Percentiles rank a stretch among this genome's conserved stretches.
Conservation (phyloP, 2,888 invertebrate species). For the Tuta absoluta region DNA sequence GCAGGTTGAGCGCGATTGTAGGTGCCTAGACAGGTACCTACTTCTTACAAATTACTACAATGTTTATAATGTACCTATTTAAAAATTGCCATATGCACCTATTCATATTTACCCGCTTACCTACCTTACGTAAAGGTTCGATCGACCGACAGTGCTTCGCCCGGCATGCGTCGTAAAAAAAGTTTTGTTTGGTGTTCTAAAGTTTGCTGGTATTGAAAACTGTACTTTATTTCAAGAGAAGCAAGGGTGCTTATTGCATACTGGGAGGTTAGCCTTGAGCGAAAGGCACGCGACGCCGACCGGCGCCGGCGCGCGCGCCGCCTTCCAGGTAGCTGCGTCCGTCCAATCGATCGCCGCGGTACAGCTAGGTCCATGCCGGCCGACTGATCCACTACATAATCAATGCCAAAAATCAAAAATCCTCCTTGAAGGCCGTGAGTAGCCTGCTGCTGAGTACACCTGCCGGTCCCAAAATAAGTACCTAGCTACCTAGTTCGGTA, state of each 20-base stretch:
- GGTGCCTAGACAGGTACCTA: not conserved
- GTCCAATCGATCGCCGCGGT: slow-evolving; percentile 50
- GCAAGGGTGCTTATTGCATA: slow-evolving; percentile 50
- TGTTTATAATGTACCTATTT: too few species aligned
- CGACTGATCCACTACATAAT: not conserved
- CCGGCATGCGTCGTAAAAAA: slow-evolving; percentile 49
- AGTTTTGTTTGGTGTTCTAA: too few species aligned
- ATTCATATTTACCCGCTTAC: too few species aligned
- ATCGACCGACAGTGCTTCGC: slow-evolving; percentile 44
- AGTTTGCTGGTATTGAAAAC: slow-evolving; percentile 30
- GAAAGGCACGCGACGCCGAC: slow-evolving; percentile 70
- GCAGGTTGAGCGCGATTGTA: too few species aligned
- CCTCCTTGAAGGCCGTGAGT: not conserved
- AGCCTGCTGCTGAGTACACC: too few species aligned
- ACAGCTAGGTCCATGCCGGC: slow-evolving; percentile 37
- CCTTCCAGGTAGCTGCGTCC: slow-evolving; percentile 62
- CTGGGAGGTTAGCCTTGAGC: slow-evolving; percentile 61
- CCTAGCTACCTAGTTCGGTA: too few species aligned
- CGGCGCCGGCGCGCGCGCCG: slow-evolving; percentile 52
- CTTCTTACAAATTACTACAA: too few species aligned
- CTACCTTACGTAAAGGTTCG: slow-evolving; percentile 35
- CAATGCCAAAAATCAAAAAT: not conserved
- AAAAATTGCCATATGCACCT: too few species aligned
- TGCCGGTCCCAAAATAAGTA: too few species aligned
- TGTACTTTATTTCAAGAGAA: slow-evolving; percentile 26